Evolutionary conservation across 2,797 vertebrate genomes (phyloP).

Genomic region (Triplophysa yarkandensis): DNA sequence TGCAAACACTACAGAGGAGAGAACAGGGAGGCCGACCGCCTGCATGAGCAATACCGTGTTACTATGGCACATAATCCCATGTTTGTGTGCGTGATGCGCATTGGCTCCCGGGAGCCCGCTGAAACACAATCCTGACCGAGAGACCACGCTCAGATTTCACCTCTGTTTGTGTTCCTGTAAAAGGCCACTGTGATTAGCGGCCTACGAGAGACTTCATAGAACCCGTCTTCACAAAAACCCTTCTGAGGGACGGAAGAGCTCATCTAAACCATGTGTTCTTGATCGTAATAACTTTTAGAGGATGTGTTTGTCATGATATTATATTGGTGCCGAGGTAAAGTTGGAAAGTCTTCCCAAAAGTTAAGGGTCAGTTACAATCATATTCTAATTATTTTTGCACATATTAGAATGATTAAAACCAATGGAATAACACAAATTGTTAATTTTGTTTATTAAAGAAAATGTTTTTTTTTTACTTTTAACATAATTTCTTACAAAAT

Average conservation of each 20-base stretch:
- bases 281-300: not conserved
- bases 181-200: conserved; percentile 52
- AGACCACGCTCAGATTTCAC: conserved; percentile 52
- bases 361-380: no score
- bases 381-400: no score
- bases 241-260: not conserved
- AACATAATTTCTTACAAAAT: no score
- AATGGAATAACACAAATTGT: no score
- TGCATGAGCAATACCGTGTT: conserved; percentile 45
- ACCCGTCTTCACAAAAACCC: conserved; percentile 16
- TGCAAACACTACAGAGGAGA: conserved; percentile 21
- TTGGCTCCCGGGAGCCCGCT: conserved; percentile 40
- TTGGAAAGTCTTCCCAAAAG: no score
- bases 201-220: conserved; percentile 30
- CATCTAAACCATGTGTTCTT: conserved; percentile 1
- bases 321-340: not conserved
- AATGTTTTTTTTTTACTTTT: no score
- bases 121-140: conserved; percentile 51
- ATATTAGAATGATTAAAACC: no score
- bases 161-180: conserved; percentile 39
- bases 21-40: not conserved
- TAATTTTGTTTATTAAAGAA: no score
- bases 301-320: not conserved
- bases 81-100: conserved; percentile 20
- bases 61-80: conserved; percentile 65